Evolutionary conservation across 2,797 vertebrate genomes (phyloP).

Genomic region (Centroberyx gerrardi): DNA sequence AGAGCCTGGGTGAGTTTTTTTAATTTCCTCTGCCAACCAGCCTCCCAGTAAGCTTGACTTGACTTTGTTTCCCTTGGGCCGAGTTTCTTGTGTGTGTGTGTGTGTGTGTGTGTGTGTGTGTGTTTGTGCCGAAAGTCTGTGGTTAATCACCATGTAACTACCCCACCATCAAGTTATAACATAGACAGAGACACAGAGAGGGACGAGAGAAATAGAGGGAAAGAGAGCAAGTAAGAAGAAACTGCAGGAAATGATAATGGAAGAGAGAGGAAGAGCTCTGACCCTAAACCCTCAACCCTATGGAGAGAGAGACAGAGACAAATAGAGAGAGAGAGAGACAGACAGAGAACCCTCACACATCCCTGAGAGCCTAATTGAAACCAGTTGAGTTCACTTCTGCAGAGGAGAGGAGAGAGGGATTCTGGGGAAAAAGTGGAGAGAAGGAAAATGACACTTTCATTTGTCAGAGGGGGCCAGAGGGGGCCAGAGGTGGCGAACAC

Average conservation of each 20-base stretch:
- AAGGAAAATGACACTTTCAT: slow-evolving; percentile 31
- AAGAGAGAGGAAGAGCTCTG: not conserved
- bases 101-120: not conserved
- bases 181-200: not conserved
- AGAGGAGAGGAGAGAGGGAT: slow-evolving; percentile 15
- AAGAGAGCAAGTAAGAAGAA: slow-evolving; percentile 25
- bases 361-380: slow-evolving; percentile 76
- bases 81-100: slow-evolving; percentile 24
- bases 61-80: slow-evolving; percentile 53
- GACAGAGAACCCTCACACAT: slow-evolving; percentile 48
- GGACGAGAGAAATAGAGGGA: slow-evolving; percentile 17
- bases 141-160: slow-evolving; percentile 33
- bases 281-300: slow-evolving; percentile 17
- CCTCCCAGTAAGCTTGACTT: slow-evolving; percentile 28
- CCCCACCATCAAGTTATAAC: not conserved
- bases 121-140: slow-evolving; percentile 26
- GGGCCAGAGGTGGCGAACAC: slow-evolving; percentile 30
- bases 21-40: slow-evolving; percentile 35
- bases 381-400: slow-evolving; percentile 63
- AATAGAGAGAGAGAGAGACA: slow-evolving; percentile 24
- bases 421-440: slow-evolving; percentile 3
- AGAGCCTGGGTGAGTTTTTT: not conserved
- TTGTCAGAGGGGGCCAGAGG: slow-evolving; percentile 26
- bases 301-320: slow-evolving; percentile 32
- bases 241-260: not conserved